Conservation (phyloP, 2,113 vertebrate species). For the Ceyx melanurus region DNA sequence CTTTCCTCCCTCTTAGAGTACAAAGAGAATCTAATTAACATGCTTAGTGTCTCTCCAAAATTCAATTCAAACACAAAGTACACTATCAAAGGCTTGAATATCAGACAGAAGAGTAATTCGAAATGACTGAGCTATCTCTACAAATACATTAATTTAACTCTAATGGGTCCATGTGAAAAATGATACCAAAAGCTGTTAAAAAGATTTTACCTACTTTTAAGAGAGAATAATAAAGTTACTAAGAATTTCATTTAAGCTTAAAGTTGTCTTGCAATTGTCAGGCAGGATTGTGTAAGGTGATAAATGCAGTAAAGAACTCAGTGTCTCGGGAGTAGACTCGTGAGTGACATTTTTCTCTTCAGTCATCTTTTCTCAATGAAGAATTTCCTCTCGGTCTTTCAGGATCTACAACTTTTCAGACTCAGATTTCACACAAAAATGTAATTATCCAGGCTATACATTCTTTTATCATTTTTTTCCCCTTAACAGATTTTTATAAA, state of each 20-base stretch:
- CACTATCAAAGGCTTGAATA: conserved; percentile 78
- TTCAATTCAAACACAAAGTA: conserved; percentile 81
- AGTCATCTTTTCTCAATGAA: background rate
- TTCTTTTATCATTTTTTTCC: background rate
- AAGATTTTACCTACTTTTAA: conserved; percentile 69
- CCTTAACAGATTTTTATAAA: background rate
- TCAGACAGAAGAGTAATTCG: conserved; percentile 77
- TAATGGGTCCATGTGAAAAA: conserved; percentile 70
- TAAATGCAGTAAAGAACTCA: conserved; percentile 21
- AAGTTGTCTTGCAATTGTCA: conserved; percentile 44
- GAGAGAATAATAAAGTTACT: conserved; percentile 70
- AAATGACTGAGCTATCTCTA: conserved; percentile 76
- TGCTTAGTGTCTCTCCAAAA: conserved; percentile 75
- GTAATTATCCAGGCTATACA: background rate
- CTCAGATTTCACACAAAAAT: background rate
- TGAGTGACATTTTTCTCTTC: background rate
- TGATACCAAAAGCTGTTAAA: conserved; percentile 65
- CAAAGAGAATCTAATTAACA: conserved; percentile 74
- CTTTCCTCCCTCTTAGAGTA: conserved; percentile 15
- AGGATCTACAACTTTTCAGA: background rate
- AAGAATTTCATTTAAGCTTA: conserved; percentile 62
- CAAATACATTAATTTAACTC: conserved; percentile 77
- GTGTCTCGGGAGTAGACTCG: background rate
- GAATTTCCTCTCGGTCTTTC: background rate
- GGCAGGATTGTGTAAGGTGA: conserved; percentile 3